Evolutionary conservation across 2,797 vertebrate species (phyloP).

Genomic region (Cottoperca gobio): DNA sequence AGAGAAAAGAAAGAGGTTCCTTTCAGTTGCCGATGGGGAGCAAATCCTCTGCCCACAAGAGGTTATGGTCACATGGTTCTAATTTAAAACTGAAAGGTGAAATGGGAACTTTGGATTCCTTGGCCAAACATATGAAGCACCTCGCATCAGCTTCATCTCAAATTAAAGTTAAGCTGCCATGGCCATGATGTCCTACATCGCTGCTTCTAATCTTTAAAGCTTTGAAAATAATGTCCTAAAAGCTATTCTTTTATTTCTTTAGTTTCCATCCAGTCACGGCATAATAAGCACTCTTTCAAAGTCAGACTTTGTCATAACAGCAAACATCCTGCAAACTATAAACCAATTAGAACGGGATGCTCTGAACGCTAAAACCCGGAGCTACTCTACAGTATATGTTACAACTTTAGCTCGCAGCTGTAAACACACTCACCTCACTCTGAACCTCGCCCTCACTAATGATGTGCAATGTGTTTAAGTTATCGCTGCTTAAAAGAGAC

Average conservation of each 20-base stretch:
- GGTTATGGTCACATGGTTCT: conserved; percentile 71
- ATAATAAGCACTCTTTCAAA: conserved; percentile 21
- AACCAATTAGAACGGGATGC: conserved; percentile 26
- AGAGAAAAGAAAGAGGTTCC: conserved; percentile 69
- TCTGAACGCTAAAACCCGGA: conserved; percentile 6
- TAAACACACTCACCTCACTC: conserved; percentile 34
- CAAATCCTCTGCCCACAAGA: conserved; percentile 70
- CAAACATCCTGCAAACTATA: conserved; percentile 31
- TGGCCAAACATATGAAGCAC: conserved; percentile 28
- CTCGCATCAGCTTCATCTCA: conserved; percentile 8
- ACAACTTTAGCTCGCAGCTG: conserved; percentile 41
- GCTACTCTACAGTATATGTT: conserved; percentile 18
- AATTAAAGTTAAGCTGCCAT: conserved; percentile 12
- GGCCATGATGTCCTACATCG: conserved; percentile 4
- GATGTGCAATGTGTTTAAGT: conserved; percentile 44
- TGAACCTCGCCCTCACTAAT: conserved; percentile 49
- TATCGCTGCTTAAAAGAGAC: conserved; percentile 20
- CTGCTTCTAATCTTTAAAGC: conserved; percentile 27
- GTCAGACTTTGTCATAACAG: conserved; percentile 8
- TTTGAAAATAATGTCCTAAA: conserved; percentile 22
- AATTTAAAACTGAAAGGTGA: conserved; percentile 74
- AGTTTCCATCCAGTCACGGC: conserved; percentile 8
- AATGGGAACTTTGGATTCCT: conserved; percentile 49
- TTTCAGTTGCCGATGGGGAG: conserved; percentile 72
- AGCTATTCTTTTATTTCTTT: conserved; percentile 2